Evolutionary conservation across 2,797 vertebrate genomes (phyloP).

Genomic region (Pelochelys cantorii): DNA sequence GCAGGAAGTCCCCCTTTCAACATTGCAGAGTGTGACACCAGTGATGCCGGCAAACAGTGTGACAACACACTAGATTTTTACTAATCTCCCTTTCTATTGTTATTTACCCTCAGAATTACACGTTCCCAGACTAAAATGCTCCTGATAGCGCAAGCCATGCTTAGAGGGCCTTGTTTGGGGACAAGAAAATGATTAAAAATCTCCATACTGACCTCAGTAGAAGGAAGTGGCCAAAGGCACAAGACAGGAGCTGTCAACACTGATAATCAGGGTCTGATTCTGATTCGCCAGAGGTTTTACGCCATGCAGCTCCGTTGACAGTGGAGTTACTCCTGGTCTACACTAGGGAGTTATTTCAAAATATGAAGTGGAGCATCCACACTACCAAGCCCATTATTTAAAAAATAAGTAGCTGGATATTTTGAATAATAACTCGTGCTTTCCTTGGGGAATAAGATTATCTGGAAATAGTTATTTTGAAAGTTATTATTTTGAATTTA

Average conservation of each 20-base stretch:
- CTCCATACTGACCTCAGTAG: background rate
- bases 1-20: background rate
- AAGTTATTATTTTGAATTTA: no score
- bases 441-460: no score
- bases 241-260: background rate
- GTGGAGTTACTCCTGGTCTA: background rate
- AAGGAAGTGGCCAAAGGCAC: background rate
- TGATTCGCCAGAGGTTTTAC: background rate
- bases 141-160: background rate
- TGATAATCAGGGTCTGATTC: background rate
- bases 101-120: background rate
- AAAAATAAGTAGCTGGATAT: no score
- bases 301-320: background rate
- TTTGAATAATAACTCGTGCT: no score
- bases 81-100: no score
- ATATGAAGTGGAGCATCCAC: no score
- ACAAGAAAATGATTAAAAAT: background rate
- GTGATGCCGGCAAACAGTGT: no score
- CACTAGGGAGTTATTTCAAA: no score
- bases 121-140: background rate
- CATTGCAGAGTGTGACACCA: background rate
- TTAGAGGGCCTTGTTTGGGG: conserved; percentile 3
- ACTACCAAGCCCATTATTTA: no score
- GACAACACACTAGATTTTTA: no score
- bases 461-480: no score